phyloP scores from a whole-genome alignment of 2,113 vertebrate genomes.

The Gallinago paraguaiae region DNA sequence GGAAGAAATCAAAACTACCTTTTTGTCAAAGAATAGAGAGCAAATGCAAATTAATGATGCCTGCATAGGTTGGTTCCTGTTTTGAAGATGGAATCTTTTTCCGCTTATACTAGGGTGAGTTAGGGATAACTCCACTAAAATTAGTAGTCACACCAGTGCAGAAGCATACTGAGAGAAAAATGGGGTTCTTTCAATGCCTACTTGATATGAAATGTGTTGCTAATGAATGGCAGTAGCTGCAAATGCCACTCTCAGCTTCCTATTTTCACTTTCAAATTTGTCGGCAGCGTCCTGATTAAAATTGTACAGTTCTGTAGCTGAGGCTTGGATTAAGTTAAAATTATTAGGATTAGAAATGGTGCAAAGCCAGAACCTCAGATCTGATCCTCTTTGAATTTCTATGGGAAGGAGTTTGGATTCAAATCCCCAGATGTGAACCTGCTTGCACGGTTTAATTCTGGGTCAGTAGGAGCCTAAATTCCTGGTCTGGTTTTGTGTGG shows the following conservation, averaged over 20 bases:
- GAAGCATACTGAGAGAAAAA: not conserved
- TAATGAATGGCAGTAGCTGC: conserved; percentile 14
- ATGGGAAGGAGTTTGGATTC: not conserved
- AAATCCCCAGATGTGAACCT: not conserved
- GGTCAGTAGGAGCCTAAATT: conserved; percentile 26
- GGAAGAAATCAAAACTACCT: not conserved
- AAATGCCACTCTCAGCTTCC: not conserved
- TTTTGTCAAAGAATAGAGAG: not conserved
- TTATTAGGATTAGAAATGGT: conserved; percentile 34
- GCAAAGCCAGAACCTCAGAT: conserved; percentile 1
- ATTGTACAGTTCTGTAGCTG: not conserved
- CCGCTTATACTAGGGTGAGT: not conserved
- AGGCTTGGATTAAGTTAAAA: conserved; percentile 25
- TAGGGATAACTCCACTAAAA: not conserved
- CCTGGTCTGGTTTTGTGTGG: not conserved
- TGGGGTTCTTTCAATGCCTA: not conserved
- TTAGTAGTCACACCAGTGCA: not conserved
- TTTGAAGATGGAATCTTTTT: not conserved
- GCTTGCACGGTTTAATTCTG: not conserved
- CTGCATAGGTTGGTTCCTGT: not conserved
- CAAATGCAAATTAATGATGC: not conserved
- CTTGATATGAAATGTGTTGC: not conserved
- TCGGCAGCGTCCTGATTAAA: not conserved
- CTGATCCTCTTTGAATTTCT: conserved; percentile 46
- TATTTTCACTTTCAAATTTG: conserved; percentile 29